Evolutionary conservation across 2,888 invertebrate species (phyloP), one percentile per base, ranked within the genome.

Genomic region (Hirtodrosophila alboralis): DNA sequence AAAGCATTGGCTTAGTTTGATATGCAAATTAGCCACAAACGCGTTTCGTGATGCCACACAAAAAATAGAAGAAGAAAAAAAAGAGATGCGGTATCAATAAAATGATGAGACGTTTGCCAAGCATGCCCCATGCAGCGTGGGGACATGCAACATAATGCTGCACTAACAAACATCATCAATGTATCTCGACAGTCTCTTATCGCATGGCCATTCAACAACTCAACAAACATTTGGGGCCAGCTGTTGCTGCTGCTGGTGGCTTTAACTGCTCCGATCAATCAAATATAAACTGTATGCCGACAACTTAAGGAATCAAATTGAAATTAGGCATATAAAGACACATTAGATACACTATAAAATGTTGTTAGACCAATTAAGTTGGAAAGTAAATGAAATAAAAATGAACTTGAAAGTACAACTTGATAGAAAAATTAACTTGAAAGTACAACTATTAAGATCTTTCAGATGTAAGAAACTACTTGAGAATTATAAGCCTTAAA

Each of bases 1-100:
- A n/a, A 61, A 58, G 64, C 60, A 48, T 48, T 49, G 53, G 56
- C 65, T 83, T 68, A 59, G 62, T 84, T 69, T 67, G 84, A 86
- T 81, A 81, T 81, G 81, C 71, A 81, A 81, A 81, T 81, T 79
- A 79, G 84, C 64, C 71, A 62, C 53, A 40, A n/a, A 63, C 43
- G 75, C 72, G 40, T 70, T 67, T 53, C 56, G 59, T 71, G 72
- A 34, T 52, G 23, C 14, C 5, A 34, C 64, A 60, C 47, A 56
- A 37, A 48, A 48, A 30, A 53, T 37, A 41, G 37, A 61, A 51
- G 48, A 43, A 28, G 52, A 52, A 66, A 54, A 33, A 21, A 41
- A 52, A 23, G 48, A 31, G 34, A 60, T 34, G 53, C 21, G 51
- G 52, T 52, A 48, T 47, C 30, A 23, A 26, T 33, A 41, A 34